Base-by-base conservation (phyloP, 2,113 vertebrate genomes). In the Tragelaphus strepsiceros region DNA sequence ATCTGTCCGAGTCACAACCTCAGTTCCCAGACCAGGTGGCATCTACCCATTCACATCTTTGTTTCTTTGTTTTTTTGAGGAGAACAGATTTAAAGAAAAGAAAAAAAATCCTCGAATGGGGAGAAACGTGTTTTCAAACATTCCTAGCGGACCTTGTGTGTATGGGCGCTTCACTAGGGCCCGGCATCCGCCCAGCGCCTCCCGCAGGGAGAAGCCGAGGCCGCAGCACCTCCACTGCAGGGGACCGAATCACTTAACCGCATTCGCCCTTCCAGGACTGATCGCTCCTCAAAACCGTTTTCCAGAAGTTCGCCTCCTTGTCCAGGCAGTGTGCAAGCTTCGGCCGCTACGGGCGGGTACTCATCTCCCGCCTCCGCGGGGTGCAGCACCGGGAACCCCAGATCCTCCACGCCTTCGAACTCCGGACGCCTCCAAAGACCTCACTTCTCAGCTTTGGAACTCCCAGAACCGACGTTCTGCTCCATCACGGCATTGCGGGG, bases 41-140 rank as follows among this genome's bases (percentile, higher is more conserved):
- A 54, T 94, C 94, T 56, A 96, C 49, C 82, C 15, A 56, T 58
- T 77, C 81, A 54, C 10, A 14, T 95, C 77, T 91, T 97, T 64
- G 32, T 19, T n/a, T 95, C 77, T 91, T 97, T 64, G 32, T 10
- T n/a, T 58, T 78, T 94, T 53, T 64, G 4, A 83, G 83, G 54
- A 78, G 28, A 87, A 80, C 85, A 54, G 51, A 81, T 54, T 96
- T 74, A 21, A 59, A 88, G 58, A 35, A 21, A 9, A 0, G 8
- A 26, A 19, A 17, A 21, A 35, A 32, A 67, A 54, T 61, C 5
- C 24, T 51, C 9, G 16, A 81, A n/a, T 30, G 15, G 54, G 46
- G 11, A 80, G 58, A 83, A 92, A 87, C 16, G 32, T 88, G n/a
- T 91, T 98, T 98, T 83, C 74, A 15, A 88, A 71, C 53, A 54